A percentile compares a stretch with the other conserved stretches of the same genome.
phyloP scores from a whole-genome alignment of 1,140 invertebrate species.

The Colletes gigas region DNA sequence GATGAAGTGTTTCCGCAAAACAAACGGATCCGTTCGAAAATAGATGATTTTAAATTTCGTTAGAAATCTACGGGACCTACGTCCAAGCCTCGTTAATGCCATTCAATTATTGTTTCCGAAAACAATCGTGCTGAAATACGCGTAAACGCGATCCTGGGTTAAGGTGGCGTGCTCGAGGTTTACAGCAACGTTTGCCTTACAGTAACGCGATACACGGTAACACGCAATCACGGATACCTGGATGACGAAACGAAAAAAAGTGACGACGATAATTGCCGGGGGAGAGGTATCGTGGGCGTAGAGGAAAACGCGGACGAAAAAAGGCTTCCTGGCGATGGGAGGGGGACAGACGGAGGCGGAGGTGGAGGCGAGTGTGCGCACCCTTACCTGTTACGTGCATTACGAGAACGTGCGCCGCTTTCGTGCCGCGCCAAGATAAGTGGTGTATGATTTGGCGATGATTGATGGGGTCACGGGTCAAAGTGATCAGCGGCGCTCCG shows the following conservation, averaged over 20 bases:
- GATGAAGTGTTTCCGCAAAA: too few relatives aligned
- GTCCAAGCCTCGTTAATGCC: too few relatives aligned
- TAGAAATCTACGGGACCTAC: too few relatives aligned
- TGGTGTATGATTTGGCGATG: constrained; percentile 80
- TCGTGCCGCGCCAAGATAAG: constrained; percentile 75
- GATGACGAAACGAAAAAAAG: neutral
- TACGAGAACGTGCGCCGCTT: constrained; percentile 75
- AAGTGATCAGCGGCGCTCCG: constrained; percentile 79
- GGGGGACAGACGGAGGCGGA: constrained; percentile 8
- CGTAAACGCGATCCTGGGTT: too few relatives aligned
- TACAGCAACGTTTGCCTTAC: neutral
- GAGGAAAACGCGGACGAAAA: constrained; percentile 30
- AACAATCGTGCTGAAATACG: too few relatives aligned
- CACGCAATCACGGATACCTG: constrained; percentile 16
- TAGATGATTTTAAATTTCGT: too few relatives aligned
- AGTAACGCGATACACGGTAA: constrained; percentile 36
- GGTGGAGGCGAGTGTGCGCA: constrained; percentile 44
- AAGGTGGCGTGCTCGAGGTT: neutral
- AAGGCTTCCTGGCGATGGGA: constrained; percentile 12
- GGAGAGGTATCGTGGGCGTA: neutral
- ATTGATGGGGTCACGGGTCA: constrained; percentile 79
- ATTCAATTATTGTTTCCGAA: too few relatives aligned
- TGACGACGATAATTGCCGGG: constrained; percentile 13
- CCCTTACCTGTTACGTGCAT: constrained; percentile 66
- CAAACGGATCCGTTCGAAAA: too few relatives aligned